Base-by-base conservation (phyloP, 2,797 vertebrate species). In the Nannoperca obscura region DNA sequence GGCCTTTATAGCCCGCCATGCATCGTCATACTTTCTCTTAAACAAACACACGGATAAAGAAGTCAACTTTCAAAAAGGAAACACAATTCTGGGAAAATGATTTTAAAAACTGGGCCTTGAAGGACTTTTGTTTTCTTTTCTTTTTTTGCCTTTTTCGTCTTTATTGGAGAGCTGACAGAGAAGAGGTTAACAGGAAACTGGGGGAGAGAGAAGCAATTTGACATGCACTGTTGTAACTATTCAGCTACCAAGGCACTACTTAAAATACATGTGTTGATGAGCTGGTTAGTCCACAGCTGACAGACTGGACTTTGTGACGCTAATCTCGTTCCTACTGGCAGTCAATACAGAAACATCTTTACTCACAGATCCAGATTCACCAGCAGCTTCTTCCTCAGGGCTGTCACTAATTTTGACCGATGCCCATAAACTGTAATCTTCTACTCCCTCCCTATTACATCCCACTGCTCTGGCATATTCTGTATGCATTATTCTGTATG, bases 1-100 rank as follows among this genome's bases (percentile, higher is more conserved):
- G 70, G 63, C 62, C 66, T 84, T 81, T 40, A n/a, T n/a, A 13
- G 14, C 0, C 54, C 47, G 13, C 3, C 59, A 61, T 20, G 27
- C 6, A 11, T 12, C 12, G 22, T 38, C 30, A 12, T 44, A 42
- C 19, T 22, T 14, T 24, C 20, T 20, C 6, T 4, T 17, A 44
- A 2, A 46, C 3, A 66, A 4, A 19, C 14, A 24, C 14, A 36
- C 7, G n/a, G 8, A 13, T 27, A 27, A 22, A 12, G 20, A 22
- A 20, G 1, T 36, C 14, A 13, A 20, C 1, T 58, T 58, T 58
- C 11, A 11, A 11, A 24, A 44, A 4, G 4, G 24, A 11, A 12
- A 6, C 9, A 6, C 1, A 34, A 0, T 47, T n/a, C 46, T 59
- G 14, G n/a, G n/a, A 12, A 50, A 50, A 50, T 50, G 1, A 7